phyloP scores from a whole-genome alignment of 2,797 vertebrate species.

The Scolopax bukidnonensis region DNA sequence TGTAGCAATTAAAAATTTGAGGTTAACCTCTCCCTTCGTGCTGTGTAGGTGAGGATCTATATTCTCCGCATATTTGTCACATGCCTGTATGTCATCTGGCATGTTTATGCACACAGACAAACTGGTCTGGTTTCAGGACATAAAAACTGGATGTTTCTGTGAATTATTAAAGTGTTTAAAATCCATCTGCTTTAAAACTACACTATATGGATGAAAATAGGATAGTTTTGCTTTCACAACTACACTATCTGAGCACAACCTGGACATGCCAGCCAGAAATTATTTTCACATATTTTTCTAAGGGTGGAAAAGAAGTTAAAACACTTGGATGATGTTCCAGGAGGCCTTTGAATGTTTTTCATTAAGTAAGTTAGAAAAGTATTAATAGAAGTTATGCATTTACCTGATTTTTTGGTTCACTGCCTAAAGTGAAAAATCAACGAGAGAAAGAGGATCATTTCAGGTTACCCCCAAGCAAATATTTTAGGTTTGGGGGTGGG shows the following conservation, averaged over 20 bases:
- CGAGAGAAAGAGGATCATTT: constrained; percentile 25
- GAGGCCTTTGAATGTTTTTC: constrained; percentile 51
- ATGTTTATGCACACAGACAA: neutral
- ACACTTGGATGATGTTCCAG: constrained; percentile 40
- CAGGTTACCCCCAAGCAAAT: constrained; percentile 51
- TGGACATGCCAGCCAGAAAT: neutral
- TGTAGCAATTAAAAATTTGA: neutral
- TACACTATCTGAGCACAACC: neutral
- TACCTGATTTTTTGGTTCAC: constrained; percentile 58
- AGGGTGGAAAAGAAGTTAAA: constrained; percentile 34
- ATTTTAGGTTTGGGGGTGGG: neutral
- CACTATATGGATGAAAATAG: neutral
- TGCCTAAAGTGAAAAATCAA: constrained; percentile 35
- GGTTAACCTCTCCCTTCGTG: neutral
- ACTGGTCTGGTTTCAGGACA: neutral
- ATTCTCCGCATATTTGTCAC: neutral
- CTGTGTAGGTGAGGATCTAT: neutral
- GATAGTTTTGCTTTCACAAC: neutral
- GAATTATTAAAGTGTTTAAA: neutral
- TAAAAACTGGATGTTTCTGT: neutral
- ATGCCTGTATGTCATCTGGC: neutral
- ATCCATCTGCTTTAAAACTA: neutral
- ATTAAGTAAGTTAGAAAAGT: constrained; percentile 52
- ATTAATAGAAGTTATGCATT: constrained; percentile 42
- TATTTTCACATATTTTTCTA: constrained; percentile 29